A percentile compares a stretch with the other conserved stretches of the same genome.
These are phyloP conservation scores for Etheostoma cragini DNA, from an alignment of 2,113 vertebrate genomes.

Conservation along the genomic window DNA sequence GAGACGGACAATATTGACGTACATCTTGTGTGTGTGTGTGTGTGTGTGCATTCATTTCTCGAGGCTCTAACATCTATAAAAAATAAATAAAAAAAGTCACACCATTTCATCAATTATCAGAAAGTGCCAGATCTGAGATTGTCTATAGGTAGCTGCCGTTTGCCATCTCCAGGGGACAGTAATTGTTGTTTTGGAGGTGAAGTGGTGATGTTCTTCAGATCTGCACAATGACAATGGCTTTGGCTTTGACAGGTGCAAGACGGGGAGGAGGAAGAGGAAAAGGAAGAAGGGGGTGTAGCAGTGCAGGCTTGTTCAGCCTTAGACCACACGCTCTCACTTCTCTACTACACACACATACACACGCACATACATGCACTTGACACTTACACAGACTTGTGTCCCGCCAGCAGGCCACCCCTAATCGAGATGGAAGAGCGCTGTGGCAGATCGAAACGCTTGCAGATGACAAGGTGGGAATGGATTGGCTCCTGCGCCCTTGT, in stretches of 20 bases:
- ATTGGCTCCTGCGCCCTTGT: slow-evolving; percentile 80
- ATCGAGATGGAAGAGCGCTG: slow-evolving; percentile 85
- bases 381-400: slow-evolving; percentile 62
- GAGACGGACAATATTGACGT: slow-evolving; percentile 9
- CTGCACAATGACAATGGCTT: slow-evolving; percentile 84
- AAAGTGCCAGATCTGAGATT: slow-evolving; percentile 52
- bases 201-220: slow-evolving; percentile 73
- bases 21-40: too few species aligned
- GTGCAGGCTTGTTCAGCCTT: slow-evolving; percentile 83
- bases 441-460: slow-evolving; percentile 78
- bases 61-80: not conserved
- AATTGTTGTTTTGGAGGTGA: slow-evolving; percentile 66
- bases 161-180: slow-evolving; percentile 40
- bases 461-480: slow-evolving; percentile 81
- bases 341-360: slow-evolving; percentile 39
- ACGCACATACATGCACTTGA: slow-evolving; percentile 30
- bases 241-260: slow-evolving; percentile 74
- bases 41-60: not conserved
- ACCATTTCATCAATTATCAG: slow-evolving; percentile 56
- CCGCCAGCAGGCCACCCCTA: slow-evolving; percentile 80
- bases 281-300: slow-evolving; percentile 51
- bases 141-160: slow-evolving; percentile 35
- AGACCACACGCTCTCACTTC: slow-evolving; percentile 43
- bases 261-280: slow-evolving; percentile 24
- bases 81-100: not conserved